Conservation (phyloP, 2,113 vertebrate species). For the Ophiodon elongatus region DNA sequence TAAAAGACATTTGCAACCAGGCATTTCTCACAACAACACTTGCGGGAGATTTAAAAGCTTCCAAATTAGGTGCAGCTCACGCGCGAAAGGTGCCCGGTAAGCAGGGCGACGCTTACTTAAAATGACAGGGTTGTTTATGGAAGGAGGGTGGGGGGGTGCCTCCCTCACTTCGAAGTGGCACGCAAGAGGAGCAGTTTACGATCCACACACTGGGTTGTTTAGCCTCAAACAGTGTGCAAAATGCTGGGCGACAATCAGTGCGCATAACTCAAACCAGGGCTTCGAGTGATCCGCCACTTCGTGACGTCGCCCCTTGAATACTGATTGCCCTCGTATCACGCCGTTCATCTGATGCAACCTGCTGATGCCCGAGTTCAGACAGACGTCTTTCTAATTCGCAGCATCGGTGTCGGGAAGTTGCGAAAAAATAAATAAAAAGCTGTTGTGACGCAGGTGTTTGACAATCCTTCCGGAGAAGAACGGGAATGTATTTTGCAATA, state of each 20-base stretch:
- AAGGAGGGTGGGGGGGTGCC: conserved; percentile 68
- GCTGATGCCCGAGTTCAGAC: conserved; percentile 25
- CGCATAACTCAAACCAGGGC: conserved; percentile 73
- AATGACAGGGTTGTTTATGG: conserved; percentile 89
- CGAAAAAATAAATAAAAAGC: conserved; percentile 3
- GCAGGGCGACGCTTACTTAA: conserved; percentile 86
- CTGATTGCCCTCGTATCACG: conserved; percentile 59
- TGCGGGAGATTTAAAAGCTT: conserved; percentile 88
- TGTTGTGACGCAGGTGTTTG: conserved; percentile 62
- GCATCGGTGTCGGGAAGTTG: conserved; percentile 43
- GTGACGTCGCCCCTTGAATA: conserved; percentile 61
- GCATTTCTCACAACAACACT: conserved; percentile 87
- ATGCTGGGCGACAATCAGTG: conserved; percentile 82
- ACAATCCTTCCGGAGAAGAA: conserved; percentile 64
- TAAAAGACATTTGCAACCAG: conserved; percentile 90
- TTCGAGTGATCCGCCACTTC: conserved; percentile 66
- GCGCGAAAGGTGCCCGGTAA: conserved; percentile 87
- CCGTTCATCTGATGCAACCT: conserved; percentile 56
- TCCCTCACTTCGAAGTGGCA: conserved; percentile 69
- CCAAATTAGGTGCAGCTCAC: conserved; percentile 88
- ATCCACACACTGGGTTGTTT: conserved; percentile 83
- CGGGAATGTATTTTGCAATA: conserved; percentile 74
- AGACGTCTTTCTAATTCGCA: conserved; percentile 48
- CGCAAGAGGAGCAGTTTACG: conserved; percentile 80
- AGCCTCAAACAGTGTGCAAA: conserved; percentile 83